Conservation (phyloP, 2,113 vertebrate species). For the Podarcis muralis region DNA sequence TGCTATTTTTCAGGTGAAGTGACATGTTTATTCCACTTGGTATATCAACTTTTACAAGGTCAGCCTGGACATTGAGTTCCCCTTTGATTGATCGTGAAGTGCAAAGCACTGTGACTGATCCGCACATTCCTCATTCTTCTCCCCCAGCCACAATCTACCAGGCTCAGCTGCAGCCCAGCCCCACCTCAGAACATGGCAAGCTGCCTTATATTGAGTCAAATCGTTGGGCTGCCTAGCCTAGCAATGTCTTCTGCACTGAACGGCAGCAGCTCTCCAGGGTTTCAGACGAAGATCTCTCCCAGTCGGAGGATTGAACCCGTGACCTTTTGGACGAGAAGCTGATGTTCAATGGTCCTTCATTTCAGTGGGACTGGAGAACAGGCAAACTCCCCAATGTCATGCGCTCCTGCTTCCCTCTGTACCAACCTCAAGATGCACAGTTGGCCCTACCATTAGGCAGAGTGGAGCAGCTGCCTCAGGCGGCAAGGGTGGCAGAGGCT, state of each 20-base stretch:
- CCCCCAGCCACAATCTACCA: neutral
- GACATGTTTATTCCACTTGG: constrained; percentile 46
- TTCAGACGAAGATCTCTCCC: no score
- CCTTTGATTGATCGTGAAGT: constrained; percentile 41
- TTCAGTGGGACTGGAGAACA: neutral
- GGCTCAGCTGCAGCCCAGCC: neutral
- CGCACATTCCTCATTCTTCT: neutral
- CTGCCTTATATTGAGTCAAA: no score
- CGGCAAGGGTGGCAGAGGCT: no score
- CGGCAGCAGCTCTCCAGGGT: no score
- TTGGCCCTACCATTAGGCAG: no score
- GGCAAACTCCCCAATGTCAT: no score
- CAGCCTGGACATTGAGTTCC: constrained; percentile 50
- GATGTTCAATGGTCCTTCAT: neutral
- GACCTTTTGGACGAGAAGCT: no score
- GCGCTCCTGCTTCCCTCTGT: neutral
- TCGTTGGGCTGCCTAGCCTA: no score
- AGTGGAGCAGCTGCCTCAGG: no score
- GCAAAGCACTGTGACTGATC: constrained; percentile 56
- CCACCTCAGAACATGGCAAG: no score
- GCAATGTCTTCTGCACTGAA: no score
- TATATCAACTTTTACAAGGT: constrained; percentile 66
- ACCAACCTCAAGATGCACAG: neutral
- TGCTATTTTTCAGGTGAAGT: constrained; percentile 47
- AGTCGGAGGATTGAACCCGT: no score